A percentile compares a stretch with the other conserved stretches of the same genome.
Evolutionary conservation across 53 echinoderm and acorn worm species (phyloP).

Genomic region (Echinarachnius parma): DNA sequence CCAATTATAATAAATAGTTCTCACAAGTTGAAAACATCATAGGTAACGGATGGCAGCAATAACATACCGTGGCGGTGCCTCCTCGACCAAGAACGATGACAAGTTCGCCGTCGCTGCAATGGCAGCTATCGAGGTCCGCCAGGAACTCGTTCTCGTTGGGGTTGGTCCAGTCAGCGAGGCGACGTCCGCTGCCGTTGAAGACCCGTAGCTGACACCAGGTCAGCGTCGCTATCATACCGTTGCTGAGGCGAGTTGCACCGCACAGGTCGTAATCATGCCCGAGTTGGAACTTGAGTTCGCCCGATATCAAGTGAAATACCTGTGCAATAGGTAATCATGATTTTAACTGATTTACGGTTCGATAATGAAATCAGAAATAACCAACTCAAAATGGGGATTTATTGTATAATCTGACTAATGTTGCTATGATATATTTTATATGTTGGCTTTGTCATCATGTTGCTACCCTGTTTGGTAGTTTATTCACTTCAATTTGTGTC

Average conservation of each 20-base stretch:
- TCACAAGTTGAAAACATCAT: too few relatives aligned
- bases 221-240: constrained; percentile 20
- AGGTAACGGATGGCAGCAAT: too few relatives aligned
- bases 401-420: too few relatives aligned
- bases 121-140: not conserved
- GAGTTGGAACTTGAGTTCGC: constrained; percentile 4
- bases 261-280: constrained; percentile 7
- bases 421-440: too few relatives aligned
- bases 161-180: constrained; percentile 7
- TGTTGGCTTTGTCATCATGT: too few relatives aligned
- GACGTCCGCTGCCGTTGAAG: constrained; percentile 25
- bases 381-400: too few relatives aligned
- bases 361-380: too few relatives aligned
- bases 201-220: constrained; percentile 8
- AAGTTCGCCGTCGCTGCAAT: not conserved
- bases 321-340: too few relatives aligned
- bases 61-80: constrained; percentile 25
- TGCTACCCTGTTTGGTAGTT: too few relatives aligned
- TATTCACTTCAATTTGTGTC: too few relatives aligned
- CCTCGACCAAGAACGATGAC: not conserved
- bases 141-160: constrained; percentile 8
- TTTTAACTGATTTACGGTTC: too few relatives aligned
- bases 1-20: too few relatives aligned
- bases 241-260: constrained; percentile 6
- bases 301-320: constrained; percentile 19